phyloP scores from a whole-genome alignment of 2,797 vertebrate genomes.

The Alfaro cultratus region DNA sequence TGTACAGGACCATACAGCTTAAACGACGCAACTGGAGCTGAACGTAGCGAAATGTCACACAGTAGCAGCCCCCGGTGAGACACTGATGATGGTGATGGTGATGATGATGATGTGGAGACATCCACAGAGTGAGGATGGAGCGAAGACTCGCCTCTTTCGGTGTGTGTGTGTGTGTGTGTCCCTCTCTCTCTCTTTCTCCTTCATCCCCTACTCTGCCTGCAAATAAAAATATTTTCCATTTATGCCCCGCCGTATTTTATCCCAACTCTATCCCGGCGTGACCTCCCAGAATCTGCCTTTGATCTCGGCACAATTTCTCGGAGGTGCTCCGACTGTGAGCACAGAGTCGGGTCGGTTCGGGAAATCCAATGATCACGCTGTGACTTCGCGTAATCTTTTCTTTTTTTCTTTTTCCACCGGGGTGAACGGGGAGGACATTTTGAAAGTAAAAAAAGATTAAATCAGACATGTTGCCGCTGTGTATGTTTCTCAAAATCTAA shows the following conservation, averaged over 20 bases:
- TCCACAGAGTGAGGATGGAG: slow-evolving; percentile 27
- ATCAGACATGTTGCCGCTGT: background rate
- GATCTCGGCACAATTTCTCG: slow-evolving; percentile 51
- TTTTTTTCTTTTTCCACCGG: slow-evolving; percentile 3
- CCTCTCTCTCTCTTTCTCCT: slow-evolving; percentile 21
- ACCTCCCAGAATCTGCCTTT: slow-evolving; percentile 56
- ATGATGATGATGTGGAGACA: slow-evolving; percentile 28
- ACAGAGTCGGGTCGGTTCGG: slow-evolving; percentile 42
- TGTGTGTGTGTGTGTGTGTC: background rate
- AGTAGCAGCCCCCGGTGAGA: slow-evolving; percentile 39
- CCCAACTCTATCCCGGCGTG: slow-evolving; percentile 46
- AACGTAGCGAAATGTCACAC: slow-evolving; percentile 38
- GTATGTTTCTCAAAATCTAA: background rate
- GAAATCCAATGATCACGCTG: slow-evolving; percentile 45
- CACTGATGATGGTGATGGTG: slow-evolving; percentile 17
- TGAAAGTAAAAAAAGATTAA: slow-evolving; percentile 12
- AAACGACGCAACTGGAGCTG: slow-evolving; percentile 47
- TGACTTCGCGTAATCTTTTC: slow-evolving; percentile 28
- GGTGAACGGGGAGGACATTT: slow-evolving; percentile 13
- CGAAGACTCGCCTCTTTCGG: slow-evolving; percentile 5
- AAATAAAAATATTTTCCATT: slow-evolving; percentile 28
- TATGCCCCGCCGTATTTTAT: slow-evolving; percentile 13
- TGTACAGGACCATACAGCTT: slow-evolving; percentile 22
- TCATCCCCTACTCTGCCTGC: slow-evolving; percentile 36
- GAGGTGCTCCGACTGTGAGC: slow-evolving; percentile 35